These are phyloP conservation scores for Myanophis thanlyinensis DNA, from an alignment of 2,113 vertebrate genomes.

Conservation along the genomic window DNA sequence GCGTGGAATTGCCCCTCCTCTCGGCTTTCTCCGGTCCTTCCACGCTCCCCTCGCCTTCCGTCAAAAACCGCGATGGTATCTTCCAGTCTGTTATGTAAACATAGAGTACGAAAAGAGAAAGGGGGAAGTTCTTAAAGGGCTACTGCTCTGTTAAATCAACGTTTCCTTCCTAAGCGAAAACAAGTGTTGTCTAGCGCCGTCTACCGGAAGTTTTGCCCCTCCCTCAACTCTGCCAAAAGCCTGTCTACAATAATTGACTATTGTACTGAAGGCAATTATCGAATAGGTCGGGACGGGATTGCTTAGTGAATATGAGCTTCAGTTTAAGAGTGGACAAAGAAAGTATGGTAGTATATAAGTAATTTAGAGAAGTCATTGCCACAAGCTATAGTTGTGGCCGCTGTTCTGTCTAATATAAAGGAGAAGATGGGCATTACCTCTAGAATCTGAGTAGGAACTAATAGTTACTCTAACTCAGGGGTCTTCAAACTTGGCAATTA, in stretches of 20 bases:
- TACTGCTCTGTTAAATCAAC: neutral
- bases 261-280: neutral
- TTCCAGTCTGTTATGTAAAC: slow-evolving; percentile 78
- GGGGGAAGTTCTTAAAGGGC: slow-evolving; percentile 71
- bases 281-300: neutral
- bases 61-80: slow-evolving; percentile 9
- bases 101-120: slow-evolving; percentile 71
- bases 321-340: neutral
- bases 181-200: neutral
- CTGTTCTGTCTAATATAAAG: neutral
- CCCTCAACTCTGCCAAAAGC: neutral
- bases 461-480: neutral
- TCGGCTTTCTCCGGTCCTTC: neutral
- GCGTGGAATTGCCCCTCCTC: neutral
- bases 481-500: too few relatives aligned
- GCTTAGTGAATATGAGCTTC: neutral
- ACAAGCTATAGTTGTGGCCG: neutral
- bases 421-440: neutral
- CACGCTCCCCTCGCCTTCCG: neutral
- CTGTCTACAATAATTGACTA: neutral
- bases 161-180: neutral
- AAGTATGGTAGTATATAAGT: neutral
- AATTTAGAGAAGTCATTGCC: neutral
- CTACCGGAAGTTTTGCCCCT: neutral
- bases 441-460: neutral